Base-by-base conservation (phyloP, 2,113 vertebrate genomes). In the Lagopus leucura region DNA sequence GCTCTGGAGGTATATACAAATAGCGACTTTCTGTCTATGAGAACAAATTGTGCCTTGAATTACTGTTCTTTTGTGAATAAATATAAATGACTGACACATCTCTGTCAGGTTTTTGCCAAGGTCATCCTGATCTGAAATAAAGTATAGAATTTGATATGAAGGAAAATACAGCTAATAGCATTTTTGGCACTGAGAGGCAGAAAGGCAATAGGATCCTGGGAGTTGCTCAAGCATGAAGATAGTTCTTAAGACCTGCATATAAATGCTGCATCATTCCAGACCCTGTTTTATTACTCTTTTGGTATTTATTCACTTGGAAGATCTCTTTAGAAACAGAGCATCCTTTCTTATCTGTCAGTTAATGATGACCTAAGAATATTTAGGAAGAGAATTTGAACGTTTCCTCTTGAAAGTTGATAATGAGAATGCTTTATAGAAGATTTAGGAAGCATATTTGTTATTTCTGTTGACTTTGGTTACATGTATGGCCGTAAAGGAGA, bases 111-210 rank as follows among this genome's bases (percentile, higher is more conserved):
- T 73, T 92, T 94, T 89, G 40, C 36, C 27, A 65, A 86, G 50
- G 79, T 88, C 75, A 86, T 36, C 32, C 60, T 64, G 21, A 73
- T 92, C 48, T 96, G 81, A 85, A 90, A 48, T 80, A 36, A 88
- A 58, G 19, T 38, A 19, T 85, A 73, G 50, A 60, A 63, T 94
- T 34, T 64, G 71, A 50, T 67, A n/a, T 14, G 50, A 87, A 82
- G 47, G 27, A 14, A 89, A 89, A 73, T 86, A 30, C 5, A 78
- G 52, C 58, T 80, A 90, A 81, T 90, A 34, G 43, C 30, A 58
- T 38, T 89, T 91, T 91, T 91, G 90, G 71, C 88, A 69, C 27
- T 54, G n/a, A 89, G 43, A 82, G 30, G 22, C 81, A 94, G 54
- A 91, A 82, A 69, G 36, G 16, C 60, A 94, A 43, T 32, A 61